Conservation (phyloP, 1,140 invertebrate genomes). For the Sycobia sp. region DNA sequence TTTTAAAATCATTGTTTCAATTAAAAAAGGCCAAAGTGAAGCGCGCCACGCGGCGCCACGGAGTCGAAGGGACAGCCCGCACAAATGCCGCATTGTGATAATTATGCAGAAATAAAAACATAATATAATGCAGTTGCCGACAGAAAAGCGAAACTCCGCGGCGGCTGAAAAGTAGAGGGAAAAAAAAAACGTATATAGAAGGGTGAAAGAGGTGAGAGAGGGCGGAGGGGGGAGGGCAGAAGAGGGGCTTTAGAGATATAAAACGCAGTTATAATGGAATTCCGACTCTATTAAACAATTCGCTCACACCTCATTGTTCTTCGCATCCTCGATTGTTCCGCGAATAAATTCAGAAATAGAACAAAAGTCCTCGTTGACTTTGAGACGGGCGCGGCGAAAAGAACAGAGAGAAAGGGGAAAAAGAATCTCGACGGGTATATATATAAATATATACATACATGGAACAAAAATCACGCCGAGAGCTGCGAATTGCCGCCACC, state of each 20-base stretch:
- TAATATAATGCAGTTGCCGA: not conserved
- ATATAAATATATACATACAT: no score
- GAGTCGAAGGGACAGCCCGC: not conserved
- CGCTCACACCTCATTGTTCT: constrained; percentile 13
- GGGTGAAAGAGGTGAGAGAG: no score
- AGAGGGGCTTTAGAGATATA: no score
- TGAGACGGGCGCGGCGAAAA: not conserved
- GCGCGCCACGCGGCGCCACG: no score
- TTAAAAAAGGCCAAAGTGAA: no score
- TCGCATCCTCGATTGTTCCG: not conserved
- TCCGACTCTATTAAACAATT: constrained; percentile 27
- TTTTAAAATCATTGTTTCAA: no score
- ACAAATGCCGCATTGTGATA: constrained; percentile 12
- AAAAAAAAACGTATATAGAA: no score
- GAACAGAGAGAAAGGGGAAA: not conserved
- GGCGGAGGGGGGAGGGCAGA: no score
- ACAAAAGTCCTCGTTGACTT: constrained; percentile 16
- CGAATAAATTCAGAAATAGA: constrained; percentile 20
- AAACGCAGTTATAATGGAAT: no score
- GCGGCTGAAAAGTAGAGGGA: no score
- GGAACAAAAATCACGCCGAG: no score
- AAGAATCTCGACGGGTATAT: not conserved
- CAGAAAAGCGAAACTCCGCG: not conserved
- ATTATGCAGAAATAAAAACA: constrained; percentile 2
- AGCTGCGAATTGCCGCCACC: not conserved